phyloP scores from a whole-genome alignment of 1,140 invertebrate genomes.

The Zaprionus davidi region DNA sequence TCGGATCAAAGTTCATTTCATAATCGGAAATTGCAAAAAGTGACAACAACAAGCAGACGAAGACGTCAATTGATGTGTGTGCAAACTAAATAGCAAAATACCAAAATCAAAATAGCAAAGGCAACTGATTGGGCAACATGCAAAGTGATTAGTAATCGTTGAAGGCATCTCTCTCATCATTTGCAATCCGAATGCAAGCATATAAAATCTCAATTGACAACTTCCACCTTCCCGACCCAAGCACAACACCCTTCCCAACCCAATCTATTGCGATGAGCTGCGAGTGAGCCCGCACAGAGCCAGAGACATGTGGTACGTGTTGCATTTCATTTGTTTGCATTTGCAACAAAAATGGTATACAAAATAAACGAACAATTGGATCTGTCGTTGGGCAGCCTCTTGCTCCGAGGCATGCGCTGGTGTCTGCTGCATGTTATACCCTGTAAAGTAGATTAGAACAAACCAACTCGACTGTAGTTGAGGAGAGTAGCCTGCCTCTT shows the following conservation, averaged over 20 bases:
- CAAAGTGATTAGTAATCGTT: slow-evolving; percentile 23
- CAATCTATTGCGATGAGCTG: too few relatives aligned
- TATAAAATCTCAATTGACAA: slow-evolving; percentile 56
- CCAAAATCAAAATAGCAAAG: background rate
- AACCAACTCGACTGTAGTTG: background rate
- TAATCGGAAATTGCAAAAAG: background rate
- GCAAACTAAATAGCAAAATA: background rate
- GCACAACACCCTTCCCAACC: too few relatives aligned
- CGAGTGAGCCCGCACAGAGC: background rate
- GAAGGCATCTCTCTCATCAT: slow-evolving; percentile 21
- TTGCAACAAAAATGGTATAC: slow-evolving; percentile 30
- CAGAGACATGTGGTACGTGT: slow-evolving; percentile 25
- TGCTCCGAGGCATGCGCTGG: background rate
- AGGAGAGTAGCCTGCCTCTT: background rate
- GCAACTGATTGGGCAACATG: background rate
- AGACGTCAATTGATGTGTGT: background rate
- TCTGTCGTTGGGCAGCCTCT: background rate
- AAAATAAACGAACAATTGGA: slow-evolving; percentile 37
- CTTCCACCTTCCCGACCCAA: background rate
- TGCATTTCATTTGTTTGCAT: slow-evolving; percentile 41
- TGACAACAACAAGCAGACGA: background rate
- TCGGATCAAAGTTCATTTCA: background rate
- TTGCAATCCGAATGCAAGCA: background rate
- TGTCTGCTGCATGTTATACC: slow-evolving; percentile 12
- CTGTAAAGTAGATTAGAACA: background rate